Evolutionary conservation across 2,888 invertebrate species (phyloP), one percentile per base, ranked within the genome.

Genomic region (Eretmocerus hayati): DNA sequence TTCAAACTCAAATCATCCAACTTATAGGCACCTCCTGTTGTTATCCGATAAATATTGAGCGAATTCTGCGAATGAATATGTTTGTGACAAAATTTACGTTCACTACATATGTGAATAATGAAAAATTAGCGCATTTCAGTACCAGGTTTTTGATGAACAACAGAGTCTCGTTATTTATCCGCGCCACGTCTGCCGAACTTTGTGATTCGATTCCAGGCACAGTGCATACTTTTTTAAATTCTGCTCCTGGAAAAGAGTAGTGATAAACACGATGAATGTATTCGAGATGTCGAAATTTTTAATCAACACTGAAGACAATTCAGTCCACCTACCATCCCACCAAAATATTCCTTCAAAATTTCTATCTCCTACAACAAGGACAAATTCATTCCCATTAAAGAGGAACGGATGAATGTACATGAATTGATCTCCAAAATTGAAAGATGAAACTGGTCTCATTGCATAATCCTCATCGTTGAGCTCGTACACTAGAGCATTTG

Each of bases 191-290:
- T 8, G 63, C 42, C 26, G 54, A 54, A 22, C 51, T 56, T 2
- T 54, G 41, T 8, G 58, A 38, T 21, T 52, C 36, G 13, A 64
- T 56, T 5, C 60, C 54, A 4, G 53, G 39, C 5, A 65, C 23
- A 8, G 53, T 53, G n/a, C 58, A 39, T 62, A 62, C 65, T 32
- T 52, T 54, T 16, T 63, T 36, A 11, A 67, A 48, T 54, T 61
- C 62, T 18, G 39, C 55, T 4, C 62, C 66, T 65, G 32, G 46
- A 38, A 5, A n/a, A n/a, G n/a, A n/a, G n/a, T n/a, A n/a, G n/a
- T n/a, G n/a, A n/a, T n/a, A n/a, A n/a, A n/a, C n/a, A n/a, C n/a
- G n/a, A n/a, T n/a, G n/a, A n/a, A n/a, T n/a, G n/a, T n/a, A n/a
- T n/a, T n/a, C n/a, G n/a, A n/a, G n/a, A n/a, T n/a, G n/a, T n/a